Evolutionary conservation across 2,797 vertebrate species (phyloP), one percentile per base, ranked within the genome.

Genomic region (Mormyrops attenuatus): DNA sequence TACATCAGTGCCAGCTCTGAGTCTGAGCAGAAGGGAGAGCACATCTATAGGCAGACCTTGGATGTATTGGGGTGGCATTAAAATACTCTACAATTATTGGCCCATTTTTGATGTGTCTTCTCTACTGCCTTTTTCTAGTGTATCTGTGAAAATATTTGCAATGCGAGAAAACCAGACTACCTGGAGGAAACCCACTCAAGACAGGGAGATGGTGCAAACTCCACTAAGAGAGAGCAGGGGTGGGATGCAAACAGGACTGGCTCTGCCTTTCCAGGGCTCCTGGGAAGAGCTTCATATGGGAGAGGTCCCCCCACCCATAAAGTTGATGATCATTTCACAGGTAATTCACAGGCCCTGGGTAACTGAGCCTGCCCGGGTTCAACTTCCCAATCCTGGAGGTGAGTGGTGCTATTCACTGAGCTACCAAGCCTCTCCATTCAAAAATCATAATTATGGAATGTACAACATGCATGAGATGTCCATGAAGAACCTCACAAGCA

Each of bases 1-100:
- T 99, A 98, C 97, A 98, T 98, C 92, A 98, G 92, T 0, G 98
- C 98, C 92, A 99, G 95, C 92, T 99, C 98, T 0, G 97, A 98
- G 93, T 98, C 98, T 99, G 94, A 0, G 15, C 57, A 82, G 11
- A 63, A 26, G 84, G 82, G 15, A 88, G n/a, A 89, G 85, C 22
- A 50, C 3, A n/a, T 8, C 86, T 69, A 87, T 15, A 41, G 38
- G 89, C 13, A 47, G 17, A 4, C 20, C 63, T 52, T 44, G 44
- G 20, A 22, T 49, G 41, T n/a, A 84, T 2, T 49, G 69, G 69
- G 69, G 77, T 47, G 20, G 13, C 38, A 82, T 47, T 44, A 47
- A 82, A 82, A 47, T 82, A 20, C 73, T 47, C 13, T 22, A 82
- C 41, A 82, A 47, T 47, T 47, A 44, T 22, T n/a, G 20, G 41